Conservation (phyloP, 2,888 invertebrate genomes). For the Piscicola geometra region DNA sequence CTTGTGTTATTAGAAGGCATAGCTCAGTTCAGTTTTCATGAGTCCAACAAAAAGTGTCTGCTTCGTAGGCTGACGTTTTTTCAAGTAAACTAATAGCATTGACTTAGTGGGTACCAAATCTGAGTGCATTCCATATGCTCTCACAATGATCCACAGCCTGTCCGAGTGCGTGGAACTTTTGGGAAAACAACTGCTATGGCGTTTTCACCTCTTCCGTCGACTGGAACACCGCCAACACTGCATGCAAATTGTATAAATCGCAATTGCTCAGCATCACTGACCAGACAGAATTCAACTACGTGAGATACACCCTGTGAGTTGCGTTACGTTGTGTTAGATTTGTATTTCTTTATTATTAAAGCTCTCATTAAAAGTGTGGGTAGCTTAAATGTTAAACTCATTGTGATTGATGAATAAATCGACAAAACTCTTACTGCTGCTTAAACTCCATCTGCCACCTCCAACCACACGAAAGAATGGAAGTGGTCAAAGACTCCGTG, state of each 20-base stretch:
- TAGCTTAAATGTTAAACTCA: too few species aligned
- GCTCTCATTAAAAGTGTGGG: background rate
- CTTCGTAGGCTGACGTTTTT: background rate
- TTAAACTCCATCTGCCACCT: too few species aligned
- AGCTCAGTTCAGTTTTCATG: too few species aligned
- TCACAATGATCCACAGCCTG: constrained; percentile 6
- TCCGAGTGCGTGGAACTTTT: constrained; percentile 2
- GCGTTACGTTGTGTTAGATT: background rate
- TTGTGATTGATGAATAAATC: too few species aligned
- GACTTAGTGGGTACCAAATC: background rate
- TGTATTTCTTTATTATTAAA: background rate
- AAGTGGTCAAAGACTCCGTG: background rate
- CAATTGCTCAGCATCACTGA: constrained; percentile 24
- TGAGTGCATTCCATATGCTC: background rate
- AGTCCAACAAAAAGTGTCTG: too few species aligned
- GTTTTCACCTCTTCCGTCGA: background rate
- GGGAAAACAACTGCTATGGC: constrained; percentile 8
- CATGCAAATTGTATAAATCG: background rate
- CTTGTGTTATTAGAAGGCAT: too few species aligned
- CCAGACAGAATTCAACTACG: constrained; percentile 18
- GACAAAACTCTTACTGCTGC: too few species aligned
- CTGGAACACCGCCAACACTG: background rate
- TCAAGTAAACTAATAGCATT: background rate
- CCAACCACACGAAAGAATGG: background rate
- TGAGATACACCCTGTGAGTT: constrained; percentile 1